Evolutionary conservation across 2,797 vertebrate species (phyloP).

Genomic region (Anisognathus igniventris): DNA sequence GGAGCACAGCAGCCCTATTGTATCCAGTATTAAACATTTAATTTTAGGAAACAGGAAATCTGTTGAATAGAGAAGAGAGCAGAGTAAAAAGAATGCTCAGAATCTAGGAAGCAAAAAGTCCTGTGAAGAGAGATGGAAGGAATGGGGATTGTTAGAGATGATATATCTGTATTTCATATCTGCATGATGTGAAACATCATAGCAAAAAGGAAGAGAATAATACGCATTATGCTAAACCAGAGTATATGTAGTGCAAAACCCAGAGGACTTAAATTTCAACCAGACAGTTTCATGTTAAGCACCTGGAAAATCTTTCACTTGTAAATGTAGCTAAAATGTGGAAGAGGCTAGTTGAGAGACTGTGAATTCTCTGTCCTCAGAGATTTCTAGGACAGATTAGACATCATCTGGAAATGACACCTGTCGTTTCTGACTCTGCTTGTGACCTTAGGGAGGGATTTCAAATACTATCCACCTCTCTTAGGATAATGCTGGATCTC

Average conservation of each 20-base stretch:
- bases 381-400: neutral
- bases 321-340: neutral
- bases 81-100: neutral
- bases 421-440: neutral
- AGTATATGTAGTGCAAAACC: neutral
- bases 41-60: conserved; percentile 23
- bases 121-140: neutral
- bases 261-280: neutral
- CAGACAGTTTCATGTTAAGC: neutral
- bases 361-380: neutral
- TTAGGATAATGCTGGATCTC: neutral
- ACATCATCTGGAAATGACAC: neutral
- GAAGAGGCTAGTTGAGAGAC: neutral
- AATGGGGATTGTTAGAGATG: neutral
- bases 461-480: neutral
- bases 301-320: neutral
- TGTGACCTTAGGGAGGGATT: neutral
- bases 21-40: neutral
- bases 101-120: neutral
- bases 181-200: neutral
- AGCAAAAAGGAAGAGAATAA: neutral
- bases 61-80: neutral
- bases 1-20: neutral
- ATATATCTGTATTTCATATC: neutral
- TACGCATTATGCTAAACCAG: neutral